Conservation (phyloP, 2,797 vertebrate genomes). For the Tympanoctomys barrerae region DNA sequence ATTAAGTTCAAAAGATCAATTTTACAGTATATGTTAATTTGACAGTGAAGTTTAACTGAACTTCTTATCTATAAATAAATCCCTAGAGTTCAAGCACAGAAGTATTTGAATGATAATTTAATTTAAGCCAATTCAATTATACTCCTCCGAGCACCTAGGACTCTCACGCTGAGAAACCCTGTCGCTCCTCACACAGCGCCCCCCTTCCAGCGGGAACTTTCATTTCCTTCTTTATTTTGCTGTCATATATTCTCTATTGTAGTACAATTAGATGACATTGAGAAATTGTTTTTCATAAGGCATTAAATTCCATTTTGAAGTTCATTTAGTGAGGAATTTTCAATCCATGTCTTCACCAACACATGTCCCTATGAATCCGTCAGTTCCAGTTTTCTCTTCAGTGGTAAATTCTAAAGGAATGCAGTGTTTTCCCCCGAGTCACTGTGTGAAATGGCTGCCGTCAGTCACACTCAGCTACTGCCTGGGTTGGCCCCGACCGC, state of each 20-base stretch:
- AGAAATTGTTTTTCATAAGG: neutral
- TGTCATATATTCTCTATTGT: neutral
- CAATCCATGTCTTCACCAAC: neutral
- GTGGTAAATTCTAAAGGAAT: neutral
- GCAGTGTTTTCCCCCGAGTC: neutral
- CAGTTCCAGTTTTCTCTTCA: neutral
- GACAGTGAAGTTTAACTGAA: slow-evolving; percentile 9
- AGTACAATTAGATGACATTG: neutral
- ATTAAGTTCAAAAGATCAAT: neutral
- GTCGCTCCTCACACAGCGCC: neutral
- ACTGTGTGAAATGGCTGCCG: neutral
- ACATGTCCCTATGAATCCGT: neutral
- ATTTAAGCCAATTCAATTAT: slow-evolving; percentile 44
- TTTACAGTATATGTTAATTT: neutral
- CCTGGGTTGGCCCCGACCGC: neutral
- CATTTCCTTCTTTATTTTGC: neutral
- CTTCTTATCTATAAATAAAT: slow-evolving; percentile 21
- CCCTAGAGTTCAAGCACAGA: slow-evolving; percentile 17
- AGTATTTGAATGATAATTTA: slow-evolving; percentile 57
- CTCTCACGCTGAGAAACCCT: neutral
- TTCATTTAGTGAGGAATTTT: neutral
- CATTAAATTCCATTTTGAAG: slow-evolving; percentile 1
- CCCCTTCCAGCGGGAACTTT: neutral
- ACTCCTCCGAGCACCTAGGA: neutral
- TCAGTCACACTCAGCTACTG: neutral